Evolutionary conservation across 2,888 invertebrate genomes (phyloP).

Genomic region (Melanophora roralis): DNA sequence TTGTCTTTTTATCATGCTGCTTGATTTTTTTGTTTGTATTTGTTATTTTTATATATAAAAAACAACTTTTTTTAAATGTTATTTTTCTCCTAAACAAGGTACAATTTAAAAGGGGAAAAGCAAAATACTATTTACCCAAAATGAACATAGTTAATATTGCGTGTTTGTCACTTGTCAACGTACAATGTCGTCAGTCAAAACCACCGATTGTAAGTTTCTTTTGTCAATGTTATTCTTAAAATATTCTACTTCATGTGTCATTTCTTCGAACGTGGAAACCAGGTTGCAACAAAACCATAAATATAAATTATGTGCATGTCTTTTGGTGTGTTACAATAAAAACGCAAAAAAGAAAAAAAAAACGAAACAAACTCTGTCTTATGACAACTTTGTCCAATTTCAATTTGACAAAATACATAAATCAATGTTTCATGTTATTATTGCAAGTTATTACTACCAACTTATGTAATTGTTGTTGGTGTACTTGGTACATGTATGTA

Average conservation of each 20-base stretch:
- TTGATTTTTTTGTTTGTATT: conserved; percentile 40
- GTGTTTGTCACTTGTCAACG: conserved; percentile 62
- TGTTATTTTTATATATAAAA: conserved; percentile 22
- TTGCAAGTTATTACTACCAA: conserved; percentile 47
- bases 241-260: conserved; percentile 24
- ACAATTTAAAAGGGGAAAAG: neutral
- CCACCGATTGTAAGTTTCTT: conserved; percentile 19
- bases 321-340: conserved; percentile 2
- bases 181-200: conserved; percentile 57
- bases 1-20: conserved; percentile 43
- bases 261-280: conserved; percentile 31
- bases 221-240: neutral
- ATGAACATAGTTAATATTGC: conserved; percentile 61
- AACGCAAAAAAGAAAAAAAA: conserved; percentile 7
- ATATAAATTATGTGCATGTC: conserved; percentile 39
- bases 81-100: neutral
- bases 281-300: conserved; percentile 44
- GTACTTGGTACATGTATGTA: neutral
- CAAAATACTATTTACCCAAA: conserved; percentile 12
- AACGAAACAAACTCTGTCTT: conserved; percentile 48
- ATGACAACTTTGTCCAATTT: conserved; percentile 68
- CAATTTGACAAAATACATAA: conserved; percentile 67
- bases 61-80: neutral
- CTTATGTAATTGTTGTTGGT: neutral
- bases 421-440: conserved; percentile 64